Base-by-base conservation (phyloP, 2,888 invertebrate species). In the Diachrysia chrysitis region DNA sequence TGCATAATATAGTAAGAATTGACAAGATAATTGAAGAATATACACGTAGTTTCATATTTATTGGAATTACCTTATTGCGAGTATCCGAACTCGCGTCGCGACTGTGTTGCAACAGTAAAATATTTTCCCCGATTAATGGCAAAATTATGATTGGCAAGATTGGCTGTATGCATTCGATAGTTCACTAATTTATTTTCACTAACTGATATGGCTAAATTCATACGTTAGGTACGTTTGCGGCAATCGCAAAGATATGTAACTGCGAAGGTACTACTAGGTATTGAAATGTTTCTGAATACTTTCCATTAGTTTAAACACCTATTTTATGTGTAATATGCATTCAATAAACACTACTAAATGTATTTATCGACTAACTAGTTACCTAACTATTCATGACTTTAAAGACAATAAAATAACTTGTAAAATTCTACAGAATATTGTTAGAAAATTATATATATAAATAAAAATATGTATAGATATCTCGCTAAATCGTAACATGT, bases 371-470 rank as follows among this genome's bases (percentile, higher is more conserved):
- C 88, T 89, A 89, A 85, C 87, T 92, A n/a, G n/a, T n/a, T n/a
- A 92, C 83, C 87, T 91, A 90, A 80, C 85, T 89, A 90, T 86
- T 80, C 85, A 88, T 89, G 90, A 88, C 82, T 82, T 87, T 88
- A 90, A 89, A 90, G 90, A 90, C 89, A 90, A 86, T 92, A 91
- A 93, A 92, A 92, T 90, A 91, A 93, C 87, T 91, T 93, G 92
- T 93, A 93, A 92, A 92, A 87, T 81, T 86, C 93, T 94, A 94
- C 92, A 87, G 90, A 93, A 94, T 93, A 94, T 93, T 87, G 91
- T 89, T 95, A 93, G 90, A 95, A 93, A 93, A 93, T 94, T 90
- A 94, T 92, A 92, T 92, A 92, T 89, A 88, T 90, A 92, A 91
- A 91, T 86, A 88, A 90, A 88, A 87, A 86, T 88, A 90, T 91